A percentile compares a stretch with the other conserved stretches of the same genome.
phyloP scores from a whole-genome alignment of 2,888 invertebrate species.

The Scaptomyza caliginosa region DNA sequence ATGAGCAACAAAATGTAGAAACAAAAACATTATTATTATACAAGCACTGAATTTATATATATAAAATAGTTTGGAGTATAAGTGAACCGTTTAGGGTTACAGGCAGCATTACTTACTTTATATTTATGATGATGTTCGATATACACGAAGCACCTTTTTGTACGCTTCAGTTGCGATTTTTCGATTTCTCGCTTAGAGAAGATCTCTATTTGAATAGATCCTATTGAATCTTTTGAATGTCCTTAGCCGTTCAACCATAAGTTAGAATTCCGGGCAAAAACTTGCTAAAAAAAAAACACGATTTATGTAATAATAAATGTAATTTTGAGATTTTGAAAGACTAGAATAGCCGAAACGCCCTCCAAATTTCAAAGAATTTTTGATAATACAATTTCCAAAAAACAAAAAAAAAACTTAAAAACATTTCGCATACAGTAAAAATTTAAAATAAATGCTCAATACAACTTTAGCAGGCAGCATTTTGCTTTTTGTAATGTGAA shows the following conservation, averaged over 20 bases:
- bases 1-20: constrained; percentile 34
- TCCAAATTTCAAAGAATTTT: constrained; percentile 68
- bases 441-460: constrained; percentile 50
- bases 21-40: constrained; percentile 49
- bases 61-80: constrained; percentile 62
- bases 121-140: constrained; percentile 50
- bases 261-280: constrained; percentile 4
- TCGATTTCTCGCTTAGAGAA: constrained; percentile 3
- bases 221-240: neutral
- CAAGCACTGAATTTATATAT: constrained; percentile 80
- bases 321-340: constrained; percentile 53
- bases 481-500: constrained; percentile 51
- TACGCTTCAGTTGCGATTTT: constrained; percentile 24
- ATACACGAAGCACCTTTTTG: constrained; percentile 48
- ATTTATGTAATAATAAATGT: constrained; percentile 19
- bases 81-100: constrained; percentile 70
- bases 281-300: constrained; percentile 9
- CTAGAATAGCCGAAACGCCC: constrained; percentile 63
- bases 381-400: constrained; percentile 59
- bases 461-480: constrained; percentile 60
- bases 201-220: constrained; percentile 1
- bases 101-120: constrained; percentile 72
- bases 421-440: constrained; percentile 25
- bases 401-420: too few relatives aligned
- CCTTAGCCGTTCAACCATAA: constrained; percentile 1